Conservation (phyloP, 2,888 invertebrate genomes). For the Cosmia trapezina region DNA sequence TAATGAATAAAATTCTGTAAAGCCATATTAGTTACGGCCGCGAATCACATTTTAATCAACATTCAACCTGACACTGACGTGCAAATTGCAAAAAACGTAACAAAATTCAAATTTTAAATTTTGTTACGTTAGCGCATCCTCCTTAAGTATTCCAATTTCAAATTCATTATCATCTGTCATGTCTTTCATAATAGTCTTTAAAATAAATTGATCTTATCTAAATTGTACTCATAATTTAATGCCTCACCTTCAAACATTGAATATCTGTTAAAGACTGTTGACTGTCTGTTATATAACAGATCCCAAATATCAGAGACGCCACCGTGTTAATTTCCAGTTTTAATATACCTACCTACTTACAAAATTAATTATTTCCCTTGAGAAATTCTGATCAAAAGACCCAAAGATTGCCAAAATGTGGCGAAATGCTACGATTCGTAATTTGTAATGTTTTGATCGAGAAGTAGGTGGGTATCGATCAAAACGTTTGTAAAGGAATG, state of each 20-base stretch:
- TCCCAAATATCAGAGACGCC: constrained; percentile 36
- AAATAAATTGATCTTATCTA: neutral
- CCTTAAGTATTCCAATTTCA: neutral
- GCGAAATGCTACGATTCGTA: constrained; percentile 21
- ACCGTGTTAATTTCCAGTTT: constrained; percentile 59
- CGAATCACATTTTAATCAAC: no score
- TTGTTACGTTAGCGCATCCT: no score
- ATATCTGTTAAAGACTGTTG: constrained; percentile 24
- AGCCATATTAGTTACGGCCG: no score
- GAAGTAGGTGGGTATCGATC: neutral
- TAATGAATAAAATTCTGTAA: no score
- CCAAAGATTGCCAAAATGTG: constrained; percentile 37
- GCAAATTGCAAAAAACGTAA: no score
- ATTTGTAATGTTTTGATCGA: constrained; percentile 34
- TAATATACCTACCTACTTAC: constrained; percentile 41
- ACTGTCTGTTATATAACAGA: no score
- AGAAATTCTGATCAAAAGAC: constrained; percentile 55
- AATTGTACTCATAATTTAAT: neutral
- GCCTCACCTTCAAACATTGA: constrained; percentile 5
- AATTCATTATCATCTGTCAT: neutral
- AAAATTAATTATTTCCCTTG: constrained; percentile 60
- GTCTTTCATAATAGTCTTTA: neutral
- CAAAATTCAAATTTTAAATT: no score
- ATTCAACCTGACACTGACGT: no score
- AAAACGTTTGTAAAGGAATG: neutral